Evolutionary conservation across 2,113 vertebrate species (phyloP), one percentile per base, ranked within the genome.

Genomic region (Rhineura floridana): DNA sequence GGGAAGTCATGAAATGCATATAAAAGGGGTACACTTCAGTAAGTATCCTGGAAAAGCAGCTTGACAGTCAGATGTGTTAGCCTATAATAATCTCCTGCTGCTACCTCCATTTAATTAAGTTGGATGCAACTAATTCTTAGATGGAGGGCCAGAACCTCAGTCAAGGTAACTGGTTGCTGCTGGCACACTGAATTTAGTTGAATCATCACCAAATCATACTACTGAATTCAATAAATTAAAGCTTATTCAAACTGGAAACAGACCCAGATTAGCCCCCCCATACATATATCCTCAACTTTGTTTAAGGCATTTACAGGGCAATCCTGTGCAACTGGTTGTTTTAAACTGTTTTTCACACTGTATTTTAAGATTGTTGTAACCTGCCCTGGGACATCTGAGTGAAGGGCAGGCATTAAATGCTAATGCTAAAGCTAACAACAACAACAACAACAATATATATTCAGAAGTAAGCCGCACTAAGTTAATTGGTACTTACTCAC

Each of bases 111-210:
- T 70, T 67, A 84, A 82, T 81, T 80, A 80, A 63, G 10, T 72
- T 76, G 0, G 65, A 72, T 80, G 39, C 50, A 30, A 85, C 33
- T 0, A 0, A 39, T 85, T 89, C 79, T 87, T 62, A 33, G 0
- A 0, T 8, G 0, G 30, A 0, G 0, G 69, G 48, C 69, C 81
- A 0, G 84, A 67, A 12, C 79, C 25, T 65, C 0, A 0, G 69
- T 52, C 1, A 67, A 73, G 65, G 33, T 1, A 46, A 6, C 46
- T 83, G 55, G 67, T 1, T 11, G 0, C 2, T 23, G 0, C 3
- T 1, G 30, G 69, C 84, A 81, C 84, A 36, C 2, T 25, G 6
- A 85, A 86, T 83, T 84, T 28, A 63, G 52, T n/a, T 15, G 7
- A 42, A 84, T 59, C 69, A 33, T 73, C 69, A 73, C n/a, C 33